Evolutionary conservation across 2,113 vertebrate genomes (phyloP).

Genomic region (Neofelis nebulosa): DNA sequence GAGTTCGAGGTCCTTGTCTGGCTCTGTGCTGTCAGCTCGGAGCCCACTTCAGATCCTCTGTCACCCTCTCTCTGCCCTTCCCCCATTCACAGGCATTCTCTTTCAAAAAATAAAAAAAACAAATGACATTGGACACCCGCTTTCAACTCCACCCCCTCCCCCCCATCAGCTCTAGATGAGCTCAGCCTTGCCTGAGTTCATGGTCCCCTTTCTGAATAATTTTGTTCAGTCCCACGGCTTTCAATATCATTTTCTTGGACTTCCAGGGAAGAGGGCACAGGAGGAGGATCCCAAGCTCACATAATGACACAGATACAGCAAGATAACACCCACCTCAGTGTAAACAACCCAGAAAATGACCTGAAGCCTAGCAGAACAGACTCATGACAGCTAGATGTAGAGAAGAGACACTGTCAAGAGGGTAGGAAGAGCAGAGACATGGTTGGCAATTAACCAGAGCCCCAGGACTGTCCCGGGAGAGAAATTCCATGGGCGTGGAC

Average conservation of each 20-base stretch:
- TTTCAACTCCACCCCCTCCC: neutral
- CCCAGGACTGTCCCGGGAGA: neutral
- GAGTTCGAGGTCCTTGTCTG: no score
- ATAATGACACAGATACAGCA: neutral
- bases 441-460: neutral
- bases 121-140: no score
- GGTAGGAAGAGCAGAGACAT: neutral
- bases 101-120: no score
- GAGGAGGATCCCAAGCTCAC: neutral
- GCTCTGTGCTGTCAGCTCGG: no score
- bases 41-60: no score
- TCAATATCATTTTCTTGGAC: neutral
- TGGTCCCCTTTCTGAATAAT: neutral
- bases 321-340: rapidly evolving
- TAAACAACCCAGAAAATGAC: neutral
- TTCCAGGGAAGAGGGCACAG: neutral
- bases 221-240: neutral
- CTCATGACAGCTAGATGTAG: neutral
- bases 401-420: neutral
- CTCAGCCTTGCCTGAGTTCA: neutral
- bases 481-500: neutral
- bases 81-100: no score
- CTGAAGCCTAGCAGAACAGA: neutral
- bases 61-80: neutral
- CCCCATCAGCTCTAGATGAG: neutral